Evolutionary conservation across 2,113 vertebrate species (phyloP), one percentile per base, ranked within the genome.

Genomic region (Platichthys flesus): DNA sequence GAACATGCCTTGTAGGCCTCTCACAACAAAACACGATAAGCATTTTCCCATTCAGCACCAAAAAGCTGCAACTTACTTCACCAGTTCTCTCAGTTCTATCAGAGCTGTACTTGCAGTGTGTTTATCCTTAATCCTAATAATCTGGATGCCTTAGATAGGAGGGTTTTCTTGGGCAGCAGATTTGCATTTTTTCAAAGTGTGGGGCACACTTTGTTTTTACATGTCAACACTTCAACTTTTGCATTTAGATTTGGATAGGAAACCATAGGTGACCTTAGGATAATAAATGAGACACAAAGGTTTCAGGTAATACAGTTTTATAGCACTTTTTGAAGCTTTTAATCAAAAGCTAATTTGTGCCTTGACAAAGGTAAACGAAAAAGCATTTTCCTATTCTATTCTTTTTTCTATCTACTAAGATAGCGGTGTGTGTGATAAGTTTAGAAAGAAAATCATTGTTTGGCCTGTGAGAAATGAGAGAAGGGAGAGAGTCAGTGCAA

Each of bases 191-290:
- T 23, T 14, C 52, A 6, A 45, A 59, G 7, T n/a, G 3, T 2
- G 4, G 26, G 59, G 0, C 23, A 37, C 52, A 16, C 12, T 12
- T 52, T 28, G 5, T 26, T 13, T 56, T 8, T 71, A 21, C 62
- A 59, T 74, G 63, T 79, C 13, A 42, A 26, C 15, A 26, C 15
- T 45, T 51, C 18, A 54, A 28, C 14, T 0, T 76, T 83, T 83
- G 81, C 49, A 74, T 87, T 71, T 56, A 10, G 52, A 72, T 87
- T 85, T 74, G 67, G 80, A 68, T 82, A 20, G 20, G 37, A 65
- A 80, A 52, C 26, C n/a, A 14, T 52, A 67, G 23, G 13, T 59
- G 57, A 26, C 13, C 62, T 24, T 2, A 58, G 54, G 51, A 54
- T 3, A n/a, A n/a, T 3, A n/a, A n/a, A n/a, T 60, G 26, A 74